Evolutionary conservation across 1,140 invertebrate species (phyloP), one percentile per base, ranked within the genome.

Genomic region (Chironomus tepperi): DNA sequence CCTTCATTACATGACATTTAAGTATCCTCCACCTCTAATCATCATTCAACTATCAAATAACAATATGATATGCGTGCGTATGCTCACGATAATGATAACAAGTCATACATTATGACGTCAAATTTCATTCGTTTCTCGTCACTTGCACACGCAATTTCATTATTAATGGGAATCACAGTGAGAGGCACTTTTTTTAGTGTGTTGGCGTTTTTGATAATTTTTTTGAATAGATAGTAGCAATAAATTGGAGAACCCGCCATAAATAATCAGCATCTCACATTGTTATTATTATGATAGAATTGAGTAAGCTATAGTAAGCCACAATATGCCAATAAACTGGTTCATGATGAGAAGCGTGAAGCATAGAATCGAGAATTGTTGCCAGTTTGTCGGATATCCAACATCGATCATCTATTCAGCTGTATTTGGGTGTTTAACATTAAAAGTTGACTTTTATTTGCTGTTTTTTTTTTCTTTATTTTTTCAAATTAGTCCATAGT

Each of bases 241-340:
- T 47, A 47, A 47, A 47, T 3, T 47, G 43, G n/a, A 47, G 47
- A 57, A n/a, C 16, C 64, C n/a, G 8, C 16, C 64, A 67, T 67
- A 67, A 67, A 67, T 18, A 67, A 67, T 67, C 64, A 16, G 15
- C 64, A 67, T 67, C 7, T 67, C 64, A 67, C n/a, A 8, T 67
- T 67, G 2, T 10, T 10, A 47, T 47, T 47, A 47, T 47, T 47
- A 47, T 34, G 1, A 47, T 47, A 8, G 43, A 47, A 15, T 47
- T 8, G 8, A 15, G 43, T 15, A 47, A n/a, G 43, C 1, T 47
- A 15, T 15, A 47, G 43, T 47, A 15, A 47, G 43, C 43, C 43
- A 47, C 43, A 15, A 47, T 34, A 34, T 47, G 43, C 43, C 43
- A 47, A 47, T 15, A 47, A 47, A 47, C 43, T 47, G 43, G 43